These are phyloP conservation scores for Panagrolaimus sp. DNA, from an alignment of 1,140 invertebrate species.

Conservation along the genomic window DNA sequence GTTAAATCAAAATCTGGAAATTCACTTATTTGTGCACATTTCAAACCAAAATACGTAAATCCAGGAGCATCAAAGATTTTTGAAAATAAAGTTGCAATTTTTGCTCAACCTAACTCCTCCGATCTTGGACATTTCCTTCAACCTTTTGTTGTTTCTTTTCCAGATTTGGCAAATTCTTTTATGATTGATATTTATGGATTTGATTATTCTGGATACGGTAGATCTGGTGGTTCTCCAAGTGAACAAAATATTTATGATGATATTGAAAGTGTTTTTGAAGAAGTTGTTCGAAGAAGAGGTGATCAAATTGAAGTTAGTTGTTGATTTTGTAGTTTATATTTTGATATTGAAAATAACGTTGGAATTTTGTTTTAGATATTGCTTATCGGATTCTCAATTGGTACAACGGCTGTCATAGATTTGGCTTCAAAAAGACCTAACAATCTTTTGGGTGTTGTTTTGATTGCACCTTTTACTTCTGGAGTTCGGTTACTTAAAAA, in stretches of 20 bases:
- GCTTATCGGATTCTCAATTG: constrained; percentile 10
- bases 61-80: neutral
- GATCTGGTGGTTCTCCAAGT: constrained; percentile 16
- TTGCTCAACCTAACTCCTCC: constrained; percentile 24
- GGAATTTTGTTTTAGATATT: neutral
- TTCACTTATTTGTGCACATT: neutral
- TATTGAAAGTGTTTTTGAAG: constrained; percentile 26
- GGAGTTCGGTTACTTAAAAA: constrained; percentile 18
- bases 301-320: neutral
- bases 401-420: constrained; percentile 25
- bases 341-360: too few species aligned
- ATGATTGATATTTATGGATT: constrained; percentile 23
- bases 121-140: constrained; percentile 24
- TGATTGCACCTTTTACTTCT: constrained; percentile 31
- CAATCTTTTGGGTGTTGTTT: constrained; percentile 21
- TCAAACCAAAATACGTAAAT: neutral
- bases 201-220: constrained; percentile 29
- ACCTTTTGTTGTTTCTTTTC: constrained; percentile 18
- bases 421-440: constrained; percentile 23
- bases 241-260: constrained; percentile 29
- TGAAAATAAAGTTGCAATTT: constrained; percentile 24
- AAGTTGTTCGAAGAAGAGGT: constrained; percentile 11
- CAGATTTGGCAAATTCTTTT: constrained; percentile 17
- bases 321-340: constrained; percentile 7
- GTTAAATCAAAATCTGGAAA: constrained; percentile 10